A percentile compares a stretch with the other conserved stretches of the same genome.
These are phyloP conservation scores for Shargacucullia verbasci DNA, from an alignment of 2,888 invertebrate genomes.

Conservation along the genomic window DNA sequence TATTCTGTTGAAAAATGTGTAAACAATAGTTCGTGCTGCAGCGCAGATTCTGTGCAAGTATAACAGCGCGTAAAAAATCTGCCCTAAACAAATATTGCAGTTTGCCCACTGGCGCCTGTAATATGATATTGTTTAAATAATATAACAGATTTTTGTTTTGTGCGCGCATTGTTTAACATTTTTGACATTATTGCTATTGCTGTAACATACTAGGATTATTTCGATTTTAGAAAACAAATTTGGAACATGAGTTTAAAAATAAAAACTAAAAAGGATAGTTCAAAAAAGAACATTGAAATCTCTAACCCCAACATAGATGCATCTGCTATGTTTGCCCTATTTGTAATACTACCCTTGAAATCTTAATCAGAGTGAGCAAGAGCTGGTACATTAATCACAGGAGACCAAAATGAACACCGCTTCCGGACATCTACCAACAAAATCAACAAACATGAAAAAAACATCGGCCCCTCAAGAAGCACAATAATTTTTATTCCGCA, in stretches of 20 bases:
- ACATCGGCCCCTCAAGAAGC: constrained; percentile 65
- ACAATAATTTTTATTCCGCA: constrained; percentile 68
- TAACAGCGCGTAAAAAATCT: constrained; percentile 49
- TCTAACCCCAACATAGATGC: constrained; percentile 21
- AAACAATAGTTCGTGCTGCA: constrained; percentile 37
- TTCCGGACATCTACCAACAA: constrained; percentile 66
- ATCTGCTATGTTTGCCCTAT: constrained; percentile 50
- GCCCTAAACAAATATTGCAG: constrained; percentile 82
- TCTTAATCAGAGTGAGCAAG: constrained; percentile 52
- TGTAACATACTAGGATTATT: too few species aligned
- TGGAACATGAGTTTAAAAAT: not conserved
- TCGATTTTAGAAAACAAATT: too few species aligned
- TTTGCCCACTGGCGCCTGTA: constrained; percentile 86
- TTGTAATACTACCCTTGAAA: constrained; percentile 58
- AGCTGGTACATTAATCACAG: constrained; percentile 64
- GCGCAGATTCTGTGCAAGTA: constrained; percentile 40
- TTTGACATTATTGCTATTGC: too few species aligned
- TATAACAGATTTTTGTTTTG: constrained; percentile 53
- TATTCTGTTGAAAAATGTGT: constrained; percentile 12
- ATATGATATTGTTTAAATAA: constrained; percentile 69
- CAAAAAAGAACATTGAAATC: constrained; percentile 4
- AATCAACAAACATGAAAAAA: constrained; percentile 64
- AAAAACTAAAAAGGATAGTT: too few species aligned
- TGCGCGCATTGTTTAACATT: not conserved
- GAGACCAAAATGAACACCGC: constrained; percentile 60